A percentile compares a stretch with the other conserved stretches of the same genome.
Evolutionary conservation across 1,140 invertebrate species (phyloP).

Genomic region (Zeugodacus cucurbitae): DNA sequence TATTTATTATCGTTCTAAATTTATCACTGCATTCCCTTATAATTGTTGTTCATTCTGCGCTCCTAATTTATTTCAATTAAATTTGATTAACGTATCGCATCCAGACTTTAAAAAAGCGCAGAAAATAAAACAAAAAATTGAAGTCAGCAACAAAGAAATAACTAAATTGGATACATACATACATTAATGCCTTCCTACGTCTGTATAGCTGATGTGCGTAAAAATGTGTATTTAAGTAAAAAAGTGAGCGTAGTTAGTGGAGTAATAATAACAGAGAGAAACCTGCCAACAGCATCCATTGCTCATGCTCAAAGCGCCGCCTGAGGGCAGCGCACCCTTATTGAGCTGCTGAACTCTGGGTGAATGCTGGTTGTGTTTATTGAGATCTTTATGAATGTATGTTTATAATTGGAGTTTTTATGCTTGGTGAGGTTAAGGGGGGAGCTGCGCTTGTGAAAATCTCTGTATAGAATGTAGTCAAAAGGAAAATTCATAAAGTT

Average conservation of each 20-base stretch:
- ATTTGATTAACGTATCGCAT: background rate
- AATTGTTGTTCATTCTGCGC: background rate
- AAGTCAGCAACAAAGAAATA: background rate
- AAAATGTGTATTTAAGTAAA: background rate
- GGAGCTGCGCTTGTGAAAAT: background rate
- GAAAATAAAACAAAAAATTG: background rate
- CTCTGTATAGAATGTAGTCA: background rate
- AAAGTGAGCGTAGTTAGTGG: background rate
- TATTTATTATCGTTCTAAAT: background rate
- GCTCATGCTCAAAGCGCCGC: background rate
- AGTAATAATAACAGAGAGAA: conserved; percentile 14
- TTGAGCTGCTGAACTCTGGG: background rate
- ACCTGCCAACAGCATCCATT: background rate
- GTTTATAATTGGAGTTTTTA: background rate
- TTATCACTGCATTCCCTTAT: background rate
- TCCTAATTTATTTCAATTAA: conserved; percentile 22
- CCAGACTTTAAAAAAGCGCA: background rate
- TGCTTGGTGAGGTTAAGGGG: too few species aligned
- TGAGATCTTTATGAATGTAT: background rate
- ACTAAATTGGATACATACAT: background rate
- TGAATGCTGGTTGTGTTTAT: background rate
- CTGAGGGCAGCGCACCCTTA: background rate
- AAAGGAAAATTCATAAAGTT: background rate
- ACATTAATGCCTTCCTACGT: background rate
- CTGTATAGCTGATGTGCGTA: background rate